Base-by-base conservation (phyloP, 2,888 invertebrate species). In the Eristalinus aeneus region DNA sequence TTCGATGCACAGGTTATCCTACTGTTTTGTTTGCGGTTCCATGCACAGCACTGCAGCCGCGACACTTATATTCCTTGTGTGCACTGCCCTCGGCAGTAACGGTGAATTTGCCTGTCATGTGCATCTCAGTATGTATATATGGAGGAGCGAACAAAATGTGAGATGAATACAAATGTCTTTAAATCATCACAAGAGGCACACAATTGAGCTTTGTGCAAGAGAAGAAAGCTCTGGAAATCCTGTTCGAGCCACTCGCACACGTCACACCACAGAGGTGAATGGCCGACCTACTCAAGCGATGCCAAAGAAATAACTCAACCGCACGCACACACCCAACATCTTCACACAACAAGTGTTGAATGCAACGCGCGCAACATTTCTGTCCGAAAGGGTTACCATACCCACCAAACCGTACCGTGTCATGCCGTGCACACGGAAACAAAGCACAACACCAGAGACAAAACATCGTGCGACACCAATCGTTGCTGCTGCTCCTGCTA, bases 281-380 rank as follows among this genome's bases (percentile, higher is more conserved):
- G 92, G 92, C 93, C 93, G 93, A 93, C 93, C 93, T 93, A 93
- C 93, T 93, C 93, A 93, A 91, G 92, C 92, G 91, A 90, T 90
- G 89, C 91, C 23, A 74, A 46, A 73, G 34, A 73, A 20, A 39
- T 22, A 39, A 22, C 22, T 27, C 64, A 36, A 46, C 46, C 39
- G 46, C 60, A 56, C 54, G 68, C 58, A 75, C 71, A 71, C 75
- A 36, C 34, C 34, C 16, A 65, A 58, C 12, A 56, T 73, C 16
- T 46, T 85, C 77, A 82, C 74, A 74, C 86, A 74, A 58, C 86
- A 86, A 86, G 86, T 86, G 82, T 86, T 78, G 86, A 82, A 86
- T 82, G 86, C 81, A 86, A 81, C 80, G 64, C 76, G 72, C 39
- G 53, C 68, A 80, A 80, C 72, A 72, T 60, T 64, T n/a, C 53